phyloP scores from a whole-genome alignment of 1,140 invertebrate species.

The Leptinotarsa texana region DNA sequence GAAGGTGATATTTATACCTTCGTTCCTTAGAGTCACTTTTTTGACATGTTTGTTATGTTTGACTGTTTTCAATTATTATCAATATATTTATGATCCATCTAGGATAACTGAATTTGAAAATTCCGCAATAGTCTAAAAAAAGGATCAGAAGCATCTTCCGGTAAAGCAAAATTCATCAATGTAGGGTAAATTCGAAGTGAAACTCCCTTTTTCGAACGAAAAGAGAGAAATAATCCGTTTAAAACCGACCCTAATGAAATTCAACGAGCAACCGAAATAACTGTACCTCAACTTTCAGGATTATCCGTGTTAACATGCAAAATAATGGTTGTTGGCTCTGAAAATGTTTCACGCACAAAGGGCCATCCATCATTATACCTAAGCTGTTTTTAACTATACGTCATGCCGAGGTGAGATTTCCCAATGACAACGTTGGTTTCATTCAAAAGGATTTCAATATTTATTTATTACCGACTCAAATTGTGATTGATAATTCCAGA shows the following conservation, averaged over 20 bases:
- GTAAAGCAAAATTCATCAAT: too few species aligned
- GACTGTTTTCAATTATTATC: too few species aligned
- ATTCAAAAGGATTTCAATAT: background rate
- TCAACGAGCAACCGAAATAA: background rate
- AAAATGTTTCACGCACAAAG: background rate
- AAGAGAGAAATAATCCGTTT: background rate
- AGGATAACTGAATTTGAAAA: too few species aligned
- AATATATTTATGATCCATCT: too few species aligned
- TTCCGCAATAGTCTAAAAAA: too few species aligned
- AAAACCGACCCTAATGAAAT: background rate
- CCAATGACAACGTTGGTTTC: background rate
- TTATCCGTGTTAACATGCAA: constrained; percentile 2
- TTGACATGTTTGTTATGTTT: too few species aligned
- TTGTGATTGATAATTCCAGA: background rate
- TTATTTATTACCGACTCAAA: background rate
- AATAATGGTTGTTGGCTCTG: constrained; percentile 6
- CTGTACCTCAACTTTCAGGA: background rate
- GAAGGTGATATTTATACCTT: too few species aligned
- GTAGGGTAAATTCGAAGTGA: too few species aligned
- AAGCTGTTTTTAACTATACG: constrained; percentile 2
- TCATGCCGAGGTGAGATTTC: background rate
- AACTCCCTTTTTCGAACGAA: too few species aligned
- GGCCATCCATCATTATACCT: constrained; percentile 1
- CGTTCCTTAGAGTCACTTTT: too few species aligned
- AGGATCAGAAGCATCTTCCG: too few species aligned